Conservation (phyloP, 1,140 invertebrate species). For the Marisa cornuarietis region DNA sequence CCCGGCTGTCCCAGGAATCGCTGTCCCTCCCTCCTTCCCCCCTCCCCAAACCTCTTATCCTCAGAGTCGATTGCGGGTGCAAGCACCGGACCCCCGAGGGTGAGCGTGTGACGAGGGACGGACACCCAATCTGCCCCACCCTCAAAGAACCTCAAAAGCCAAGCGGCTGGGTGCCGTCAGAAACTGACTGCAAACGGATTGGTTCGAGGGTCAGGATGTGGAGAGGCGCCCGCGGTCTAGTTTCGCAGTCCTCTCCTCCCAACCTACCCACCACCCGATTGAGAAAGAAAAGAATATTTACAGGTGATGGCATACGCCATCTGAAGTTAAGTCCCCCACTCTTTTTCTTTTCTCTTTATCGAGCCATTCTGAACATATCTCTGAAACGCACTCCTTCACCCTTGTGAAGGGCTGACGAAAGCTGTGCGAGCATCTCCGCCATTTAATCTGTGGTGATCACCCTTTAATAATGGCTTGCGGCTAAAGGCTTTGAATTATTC, state of each 20-base stretch:
- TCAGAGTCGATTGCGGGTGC: background rate
- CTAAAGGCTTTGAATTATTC: too few species aligned
- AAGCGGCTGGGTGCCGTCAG: background rate
- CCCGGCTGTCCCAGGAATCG: too few species aligned
- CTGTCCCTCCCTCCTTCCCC: too few species aligned
- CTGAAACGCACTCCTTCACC: too few species aligned
- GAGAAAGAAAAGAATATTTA: background rate
- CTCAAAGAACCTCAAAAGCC: background rate
- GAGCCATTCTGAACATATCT: too few species aligned
- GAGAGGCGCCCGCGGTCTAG: background rate
- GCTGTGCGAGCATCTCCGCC: too few species aligned
- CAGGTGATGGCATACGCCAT: background rate
- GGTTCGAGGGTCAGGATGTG: background rate
- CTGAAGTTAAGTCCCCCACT: background rate
- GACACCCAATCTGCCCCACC: conserved; percentile 10
- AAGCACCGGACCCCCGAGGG: background rate
- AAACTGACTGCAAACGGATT: background rate
- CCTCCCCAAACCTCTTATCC: too few species aligned
- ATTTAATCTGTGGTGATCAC: too few species aligned
- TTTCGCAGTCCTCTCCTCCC: background rate
- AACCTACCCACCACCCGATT: background rate
- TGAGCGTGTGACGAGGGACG: background rate
- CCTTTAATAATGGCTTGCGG: too few species aligned
- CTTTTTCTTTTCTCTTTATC: too few species aligned
- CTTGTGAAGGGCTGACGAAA: too few species aligned